Conservation (phyloP, 2,888 invertebrate species). For the Morinoia aosen region DNA sequence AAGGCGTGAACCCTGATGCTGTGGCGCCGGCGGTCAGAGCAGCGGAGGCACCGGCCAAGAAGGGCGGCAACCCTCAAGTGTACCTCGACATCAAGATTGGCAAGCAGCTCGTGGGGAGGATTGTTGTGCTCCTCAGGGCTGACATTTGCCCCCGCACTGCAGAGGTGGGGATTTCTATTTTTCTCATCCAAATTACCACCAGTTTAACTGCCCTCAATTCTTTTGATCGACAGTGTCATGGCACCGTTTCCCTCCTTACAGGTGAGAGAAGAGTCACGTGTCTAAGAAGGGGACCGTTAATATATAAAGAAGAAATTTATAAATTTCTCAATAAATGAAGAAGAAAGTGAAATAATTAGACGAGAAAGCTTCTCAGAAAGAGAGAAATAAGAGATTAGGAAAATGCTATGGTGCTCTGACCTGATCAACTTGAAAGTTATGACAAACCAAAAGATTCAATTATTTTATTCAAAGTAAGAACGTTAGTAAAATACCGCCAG, state of each 20-base stretch:
- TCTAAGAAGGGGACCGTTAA: too few species aligned
- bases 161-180: slow-evolving; percentile 72
- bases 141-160: slow-evolving; percentile 97
- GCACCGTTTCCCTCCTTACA: neutral
- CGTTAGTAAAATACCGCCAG: too few species aligned
- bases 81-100: slow-evolving; percentile 96
- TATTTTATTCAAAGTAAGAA: too few species aligned
- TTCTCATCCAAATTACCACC: slow-evolving; percentile 5
- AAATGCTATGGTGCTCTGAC: too few species aligned
- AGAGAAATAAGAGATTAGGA: too few species aligned
- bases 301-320: too few species aligned
- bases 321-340: too few species aligned
- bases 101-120: slow-evolving; percentile 87
- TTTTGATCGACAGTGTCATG: slow-evolving; percentile 70
- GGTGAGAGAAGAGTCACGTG: too few species aligned
- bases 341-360: too few species aligned
- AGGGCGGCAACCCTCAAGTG: slow-evolving; percentile 85
- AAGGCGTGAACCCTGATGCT: slow-evolving; percentile 46
- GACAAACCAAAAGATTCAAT: too few species aligned
- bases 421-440: too few species aligned
- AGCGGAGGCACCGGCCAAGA: slow-evolving; percentile 72
- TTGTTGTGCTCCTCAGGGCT: slow-evolving; percentile 90
- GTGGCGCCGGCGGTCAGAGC: slow-evolving; percentile 55
- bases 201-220: slow-evolving; percentile 27
- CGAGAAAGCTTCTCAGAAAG: too few species aligned